Base-by-base conservation (phyloP, 1,140 invertebrate species). In the Marisa cornuarietis region DNA sequence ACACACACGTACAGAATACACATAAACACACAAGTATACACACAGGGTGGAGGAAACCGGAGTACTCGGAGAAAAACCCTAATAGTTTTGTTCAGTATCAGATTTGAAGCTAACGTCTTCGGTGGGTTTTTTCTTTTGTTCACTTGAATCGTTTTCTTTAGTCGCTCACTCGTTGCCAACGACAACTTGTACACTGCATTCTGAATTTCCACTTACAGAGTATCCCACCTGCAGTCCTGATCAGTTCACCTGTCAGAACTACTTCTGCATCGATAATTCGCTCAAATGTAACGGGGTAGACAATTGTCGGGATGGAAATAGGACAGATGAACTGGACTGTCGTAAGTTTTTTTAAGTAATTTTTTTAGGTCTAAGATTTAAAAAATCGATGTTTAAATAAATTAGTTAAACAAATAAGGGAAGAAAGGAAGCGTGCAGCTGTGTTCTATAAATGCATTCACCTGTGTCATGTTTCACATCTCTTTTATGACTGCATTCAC, bases 291-390 rank as follows among this genome's bases (percentile, higher is more conserved):
- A 95, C 84, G 92, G 93, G 10, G 87, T 93, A 31, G 98, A 99
- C 86, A 97, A 99, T 86, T 99, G 97, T 90, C 95, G 96, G 54
- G 94, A 99, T 78, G 88, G 87, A 13, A 87, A 85, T 68, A 81
- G 82, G 13, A 86, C 88, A 58, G 88, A 90, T 81, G 88, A 90
- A 80, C 42, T 79, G 49, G 78, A 83, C 31, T 90, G 88, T 90
- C 90, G 90, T 76, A 83, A 87, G 87, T 89, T 52, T 66, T 62
- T 58, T 58, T 58, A 58, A 58, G 4, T 9, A 58, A 1, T 42
- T 42, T 42, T 42, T 42, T 2, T 58, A 11, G 54, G 2, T 14
- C 8, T 11, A 54, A 54, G 14, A 54, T 54, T 54, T 14, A 9
- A 9, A 14, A 54, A 54, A 14, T 54, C 52, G 52, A 11, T 58